These are phyloP conservation scores for Pocillopora grandis DNA, from an alignment of 92 coral and sea anemone genomes.

Conservation along the genomic window DNA sequence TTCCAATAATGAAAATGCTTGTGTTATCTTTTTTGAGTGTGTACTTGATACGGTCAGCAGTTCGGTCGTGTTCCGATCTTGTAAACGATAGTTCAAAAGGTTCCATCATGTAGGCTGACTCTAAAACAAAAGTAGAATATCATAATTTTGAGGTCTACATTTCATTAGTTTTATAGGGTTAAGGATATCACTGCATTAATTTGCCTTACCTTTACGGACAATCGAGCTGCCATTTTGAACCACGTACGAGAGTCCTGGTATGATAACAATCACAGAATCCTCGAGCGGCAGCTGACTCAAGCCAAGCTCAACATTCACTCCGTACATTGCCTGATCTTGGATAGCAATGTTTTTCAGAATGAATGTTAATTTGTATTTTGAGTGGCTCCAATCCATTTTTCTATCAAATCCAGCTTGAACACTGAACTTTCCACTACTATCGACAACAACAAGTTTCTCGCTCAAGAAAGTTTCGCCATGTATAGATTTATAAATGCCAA, in stretches of 20 bases:
- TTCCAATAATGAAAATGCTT: neutral
- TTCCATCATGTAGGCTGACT: neutral
- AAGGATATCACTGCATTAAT: neutral
- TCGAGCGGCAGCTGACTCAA: neutral
- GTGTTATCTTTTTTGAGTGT: neutral
- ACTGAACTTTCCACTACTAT: neutral
- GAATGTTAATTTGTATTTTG: neutral
- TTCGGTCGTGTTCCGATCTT: neutral
- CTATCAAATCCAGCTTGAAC: neutral
- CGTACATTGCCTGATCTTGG: neutral
- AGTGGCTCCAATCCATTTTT: neutral
- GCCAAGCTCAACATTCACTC: neutral
- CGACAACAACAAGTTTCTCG: neutral
- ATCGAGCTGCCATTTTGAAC: neutral
- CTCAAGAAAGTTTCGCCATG: neutral
- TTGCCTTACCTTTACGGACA: neutral
- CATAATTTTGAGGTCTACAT: no score
- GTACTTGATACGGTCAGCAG: neutral
- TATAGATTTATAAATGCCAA: neutral
- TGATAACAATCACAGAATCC: neutral
- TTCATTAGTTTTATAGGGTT: no score
- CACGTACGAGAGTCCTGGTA: neutral
- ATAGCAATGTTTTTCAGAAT: neutral
- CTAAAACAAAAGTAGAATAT: neutral
- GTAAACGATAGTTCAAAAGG: neutral